Base-by-base conservation (phyloP, 2,888 invertebrate genomes). In the Strigamia maritima region DNA sequence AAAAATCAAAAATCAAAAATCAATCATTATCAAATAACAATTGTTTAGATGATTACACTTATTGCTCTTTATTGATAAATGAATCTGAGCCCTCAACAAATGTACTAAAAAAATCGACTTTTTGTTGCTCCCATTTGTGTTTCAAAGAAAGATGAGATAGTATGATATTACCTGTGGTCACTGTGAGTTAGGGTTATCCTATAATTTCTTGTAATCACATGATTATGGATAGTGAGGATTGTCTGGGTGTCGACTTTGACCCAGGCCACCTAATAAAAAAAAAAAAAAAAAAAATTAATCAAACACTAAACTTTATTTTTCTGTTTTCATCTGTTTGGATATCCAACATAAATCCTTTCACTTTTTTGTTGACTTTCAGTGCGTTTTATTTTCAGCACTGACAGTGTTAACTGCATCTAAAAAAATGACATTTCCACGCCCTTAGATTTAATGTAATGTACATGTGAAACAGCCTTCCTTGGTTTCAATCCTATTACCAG, bases 171-270 rank as follows among this genome's bases (percentile, higher is more conserved):
- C 54, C 54, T 54, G 54, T 54, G 54, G 54, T 54, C 54, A 54
- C 54, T 54, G n/a, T 54, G 54, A 54, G 54, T 54, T 16, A 54
- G 19, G 4, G 54, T 54, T 54, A 54, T 54, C 19, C 54, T 54
- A 54, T 54, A 54, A 8, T 54, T 54, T 54, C 54, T 54, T 19
- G 54, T 54, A 54, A 54, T 54, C 54, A 54, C 54, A 19, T 54
- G 54, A 54, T 54, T 54, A 54, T 54, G 54, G 54, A 54, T 54
- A n/a, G 54, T 54, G n/a, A 54, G 54, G 54, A 54, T 54, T 54
- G 54, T 54, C 19, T 54, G 54, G 54, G 54, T 54, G 54, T 54
- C 54, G 19, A 54, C 54, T 54, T 54, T 54, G 54, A 54, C 54
- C 54, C 54, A 54, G 54, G 54, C 54, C 54, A 54, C 54, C 54